phyloP scores from a whole-genome alignment of 2,888 invertebrate genomes.

The Lithophane semibrunnea region DNA sequence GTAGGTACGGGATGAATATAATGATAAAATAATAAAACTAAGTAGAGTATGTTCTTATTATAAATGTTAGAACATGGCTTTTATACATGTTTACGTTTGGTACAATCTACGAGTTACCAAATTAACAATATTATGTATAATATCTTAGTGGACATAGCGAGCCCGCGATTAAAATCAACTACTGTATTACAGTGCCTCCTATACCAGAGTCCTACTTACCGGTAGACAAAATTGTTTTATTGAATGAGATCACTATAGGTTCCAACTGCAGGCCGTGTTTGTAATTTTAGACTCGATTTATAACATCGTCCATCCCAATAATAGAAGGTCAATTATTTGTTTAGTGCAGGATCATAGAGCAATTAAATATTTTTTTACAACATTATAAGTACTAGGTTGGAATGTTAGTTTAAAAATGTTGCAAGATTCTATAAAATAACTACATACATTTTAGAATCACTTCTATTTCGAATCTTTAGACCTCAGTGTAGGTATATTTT shows the following conservation, averaged over 20 bases:
- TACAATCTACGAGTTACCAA: conserved; percentile 45
- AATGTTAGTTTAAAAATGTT: conserved; percentile 58
- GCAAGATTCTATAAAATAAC: conserved; percentile 25
- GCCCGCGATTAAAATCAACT: conserved; percentile 45
- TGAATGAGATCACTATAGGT: conserved; percentile 58
- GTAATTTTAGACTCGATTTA: conserved; percentile 42
- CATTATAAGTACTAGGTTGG: conserved; percentile 51
- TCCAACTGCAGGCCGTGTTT: conserved; percentile 44
- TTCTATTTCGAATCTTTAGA: conserved; percentile 23
- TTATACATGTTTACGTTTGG: conserved; percentile 40
- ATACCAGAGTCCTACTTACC: conserved; percentile 32
- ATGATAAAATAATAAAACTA: conserved; percentile 17
- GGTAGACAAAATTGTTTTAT: conserved; percentile 53
- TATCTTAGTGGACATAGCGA: conserved; percentile 55
- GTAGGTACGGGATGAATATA: conserved; percentile 5
- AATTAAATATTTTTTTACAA: conserved; percentile 27
- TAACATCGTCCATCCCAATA: conserved; percentile 18
- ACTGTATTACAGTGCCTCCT: conserved; percentile 40
- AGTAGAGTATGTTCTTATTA: not conserved
- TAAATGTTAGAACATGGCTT: conserved; percentile 20
- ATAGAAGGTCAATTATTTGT: conserved; percentile 20
- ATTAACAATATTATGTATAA: conserved; percentile 31
- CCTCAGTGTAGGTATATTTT: conserved; percentile 27
- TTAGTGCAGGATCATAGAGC: not conserved
- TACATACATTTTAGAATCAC: conserved; percentile 12